phyloP scores from a whole-genome alignment of 2,888 invertebrate genomes.

The Nomada lathburiana region DNA sequence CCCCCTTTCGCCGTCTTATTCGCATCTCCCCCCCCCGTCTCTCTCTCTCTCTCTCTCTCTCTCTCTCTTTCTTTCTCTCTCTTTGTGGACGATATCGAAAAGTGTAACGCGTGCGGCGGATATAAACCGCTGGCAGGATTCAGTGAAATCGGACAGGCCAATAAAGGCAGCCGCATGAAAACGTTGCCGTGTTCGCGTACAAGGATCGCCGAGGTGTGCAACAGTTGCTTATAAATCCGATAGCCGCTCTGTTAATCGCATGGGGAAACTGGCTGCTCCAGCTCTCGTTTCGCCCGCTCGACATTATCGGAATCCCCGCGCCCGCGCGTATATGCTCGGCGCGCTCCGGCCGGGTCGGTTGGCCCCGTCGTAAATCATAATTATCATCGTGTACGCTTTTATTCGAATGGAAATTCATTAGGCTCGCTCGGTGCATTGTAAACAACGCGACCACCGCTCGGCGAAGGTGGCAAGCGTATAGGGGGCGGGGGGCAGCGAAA shows the following conservation, averaged over 20 bases:
- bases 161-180: constrained; percentile 26
- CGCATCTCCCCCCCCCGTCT: too few species aligned
- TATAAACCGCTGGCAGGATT: neutral
- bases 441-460: constrained; percentile 68
- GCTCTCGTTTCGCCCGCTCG: constrained; percentile 49
- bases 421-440: constrained; percentile 77
- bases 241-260: constrained; percentile 44
- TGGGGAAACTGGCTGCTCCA: constrained; percentile 21
- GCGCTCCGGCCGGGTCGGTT: neutral
- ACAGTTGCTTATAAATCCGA: constrained; percentile 50
- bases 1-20: too few species aligned
- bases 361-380: constrained; percentile 68
- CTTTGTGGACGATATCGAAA: neutral
- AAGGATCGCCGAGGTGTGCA: constrained; percentile 10
- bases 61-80: too few species aligned
- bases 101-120: neutral
- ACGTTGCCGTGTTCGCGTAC: constrained; percentile 12
- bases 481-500: neutral
- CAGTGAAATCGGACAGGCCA: neutral
- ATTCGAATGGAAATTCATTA: constrained; percentile 81
- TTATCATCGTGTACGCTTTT: constrained; percentile 74
- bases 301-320: constrained; percentile 57
- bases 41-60: neutral
- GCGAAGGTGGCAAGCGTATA: neutral
- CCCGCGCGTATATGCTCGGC: neutral